Evolutionary conservation across 2,888 invertebrate genomes (phyloP), one percentile per base, ranked within the genome.

Genomic region (Idaea straminata): DNA sequence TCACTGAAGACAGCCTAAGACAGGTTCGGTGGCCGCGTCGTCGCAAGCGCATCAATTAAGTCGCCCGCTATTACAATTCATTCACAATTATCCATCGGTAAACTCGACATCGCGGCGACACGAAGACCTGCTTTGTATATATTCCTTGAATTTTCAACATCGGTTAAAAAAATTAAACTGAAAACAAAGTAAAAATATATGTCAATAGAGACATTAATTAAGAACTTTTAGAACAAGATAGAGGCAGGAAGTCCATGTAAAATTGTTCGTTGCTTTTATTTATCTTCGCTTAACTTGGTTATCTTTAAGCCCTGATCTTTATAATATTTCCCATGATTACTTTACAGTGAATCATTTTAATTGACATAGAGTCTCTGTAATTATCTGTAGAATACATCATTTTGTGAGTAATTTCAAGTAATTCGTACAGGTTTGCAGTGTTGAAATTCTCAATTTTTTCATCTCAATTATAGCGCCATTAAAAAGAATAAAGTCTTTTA

Each of bases 251-350:
- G 25, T 59, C 7, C 10, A 15, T 16, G 59, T 59, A 36, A 36
- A 36, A 10, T 36, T 7, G 36, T 7, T 7, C 6, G 6, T 36
- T 4, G 36, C 10, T 36, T 36, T 36, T 36, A 5, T 36, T 10
- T 36, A 36, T 36, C 47, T 47, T 10, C 10, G 80, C 80, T 59
- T 59, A 25, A 7, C n/a, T 15, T 15, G 5, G 58, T 16, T 83
- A 87, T 84, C 87, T 84, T 87, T 83, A 81, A 71, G 72, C 75
- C 67, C 74, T 83, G 80, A 85, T 82, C 82, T 85, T 87, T 86
- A 86, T 87, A 85, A 89, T 87, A 87, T 89, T 86, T 89, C 87
- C 88, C 85, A 86, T 84, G 85, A 88, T 91, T 90, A 91, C 78
- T 73, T 86, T 86, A 89, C 87, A 79, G 87, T 88, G 64, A 82